A percentile compares a stretch with the other conserved stretches of the same genome.
Evolutionary conservation across 1,140 invertebrate genomes (phyloP).

Genomic region (Ceratitis capitata): DNA sequence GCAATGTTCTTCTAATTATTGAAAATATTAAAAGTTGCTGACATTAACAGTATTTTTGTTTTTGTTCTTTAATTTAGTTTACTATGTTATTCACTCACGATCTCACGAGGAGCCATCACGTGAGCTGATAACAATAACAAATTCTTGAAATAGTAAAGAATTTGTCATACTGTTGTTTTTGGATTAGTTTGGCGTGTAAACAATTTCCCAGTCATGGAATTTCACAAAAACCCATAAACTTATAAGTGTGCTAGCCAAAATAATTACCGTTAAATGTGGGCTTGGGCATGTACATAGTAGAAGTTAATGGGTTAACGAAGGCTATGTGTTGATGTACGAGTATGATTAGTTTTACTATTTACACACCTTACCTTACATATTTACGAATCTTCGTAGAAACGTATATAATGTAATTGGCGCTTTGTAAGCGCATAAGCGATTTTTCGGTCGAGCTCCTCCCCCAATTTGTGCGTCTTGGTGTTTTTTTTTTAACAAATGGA

Average conservation of each 20-base stretch:
- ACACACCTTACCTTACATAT: too few species aligned
- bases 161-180: background rate
- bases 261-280: background rate
- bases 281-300: too few species aligned
- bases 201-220: background rate
- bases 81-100: background rate
- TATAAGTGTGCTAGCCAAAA: background rate
- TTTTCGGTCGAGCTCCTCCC: too few species aligned
- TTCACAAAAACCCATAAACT: background rate
- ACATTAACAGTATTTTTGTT: background rate
- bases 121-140: conserved; percentile 4
- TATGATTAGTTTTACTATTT: too few species aligned
- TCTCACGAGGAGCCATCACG: background rate
- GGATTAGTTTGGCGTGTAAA: background rate
- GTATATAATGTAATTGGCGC: too few species aligned
- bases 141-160: background rate
- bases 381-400: too few species aligned
- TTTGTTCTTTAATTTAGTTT: too few species aligned
- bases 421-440: too few species aligned
- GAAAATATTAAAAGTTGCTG: background rate
- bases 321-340: too few species aligned
- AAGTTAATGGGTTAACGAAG: background rate
- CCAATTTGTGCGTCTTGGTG: too few species aligned
- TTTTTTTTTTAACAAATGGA: too few species aligned
- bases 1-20: background rate